A percentile compares a stretch with the other conserved stretches of the same genome.
Evolutionary conservation across 2,888 invertebrate genomes (phyloP).

Genomic region (Amblyjoppa fuscipennis): DNA sequence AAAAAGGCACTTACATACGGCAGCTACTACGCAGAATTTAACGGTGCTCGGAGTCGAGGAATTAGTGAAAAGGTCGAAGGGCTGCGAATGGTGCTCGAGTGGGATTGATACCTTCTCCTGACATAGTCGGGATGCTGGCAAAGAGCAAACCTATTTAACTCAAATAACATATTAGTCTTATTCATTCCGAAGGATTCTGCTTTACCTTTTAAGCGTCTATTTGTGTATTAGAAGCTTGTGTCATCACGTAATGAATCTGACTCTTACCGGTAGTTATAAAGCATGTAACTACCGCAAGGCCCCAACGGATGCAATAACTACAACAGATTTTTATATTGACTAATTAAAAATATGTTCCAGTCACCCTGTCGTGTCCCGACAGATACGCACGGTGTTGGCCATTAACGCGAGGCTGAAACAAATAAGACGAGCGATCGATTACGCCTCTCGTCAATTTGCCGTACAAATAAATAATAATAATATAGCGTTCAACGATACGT

Average conservation of each 20-base stretch:
- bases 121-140: constrained; percentile 5
- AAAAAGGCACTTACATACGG: background rate
- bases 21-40: background rate
- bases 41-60: constrained; percentile 4
- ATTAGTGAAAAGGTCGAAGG: constrained; percentile 37
- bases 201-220: background rate
- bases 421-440: constrained; percentile 51
- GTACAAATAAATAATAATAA: constrained; percentile 28
- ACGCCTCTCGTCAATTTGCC: constrained; percentile 44
- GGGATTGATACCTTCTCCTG: constrained; percentile 42
- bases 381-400: constrained; percentile 54
- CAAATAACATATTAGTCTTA: background rate
- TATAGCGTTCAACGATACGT: constrained; percentile 27
- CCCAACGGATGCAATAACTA: constrained; percentile 36
- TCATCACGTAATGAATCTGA: background rate
- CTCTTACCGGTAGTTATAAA: background rate
- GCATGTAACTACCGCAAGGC: background rate
- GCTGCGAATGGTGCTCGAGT: constrained; percentile 23
- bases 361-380: constrained; percentile 57
- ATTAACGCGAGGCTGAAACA: constrained; percentile 65
- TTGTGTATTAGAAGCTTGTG: too few relatives aligned
- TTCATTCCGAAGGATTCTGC: background rate
- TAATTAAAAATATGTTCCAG: constrained; percentile 41
- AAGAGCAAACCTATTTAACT: background rate
- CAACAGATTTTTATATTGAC: background rate